These are phyloP conservation scores for Drosophila carrolli DNA, from an alignment of 1,140 invertebrate genomes.

Conservation along the genomic window DNA sequence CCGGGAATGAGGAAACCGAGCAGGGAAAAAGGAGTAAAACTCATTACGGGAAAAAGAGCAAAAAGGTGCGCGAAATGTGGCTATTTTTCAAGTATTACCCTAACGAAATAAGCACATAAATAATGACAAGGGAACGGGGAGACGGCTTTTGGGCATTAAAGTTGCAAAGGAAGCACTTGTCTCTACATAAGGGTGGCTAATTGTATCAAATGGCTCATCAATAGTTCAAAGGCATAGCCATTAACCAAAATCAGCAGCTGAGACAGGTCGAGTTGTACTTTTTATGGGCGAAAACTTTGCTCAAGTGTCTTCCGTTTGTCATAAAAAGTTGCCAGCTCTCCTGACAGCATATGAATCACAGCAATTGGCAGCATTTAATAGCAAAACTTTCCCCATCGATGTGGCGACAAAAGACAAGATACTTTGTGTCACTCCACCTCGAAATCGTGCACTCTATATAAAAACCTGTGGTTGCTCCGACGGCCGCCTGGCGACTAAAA, in stretches of 20 bases:
- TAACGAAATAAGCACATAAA: conserved; percentile 64
- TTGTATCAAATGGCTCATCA: conserved; percentile 77
- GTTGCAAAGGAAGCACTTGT: conserved; percentile 32
- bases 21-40: conserved; percentile 52
- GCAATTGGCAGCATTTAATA: conserved; percentile 76
- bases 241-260: conserved; percentile 51
- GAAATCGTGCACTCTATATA: conserved; percentile 26
- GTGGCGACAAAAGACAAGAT: conserved; percentile 63
- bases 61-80: conserved; percentile 69
- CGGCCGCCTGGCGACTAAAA: conserved; percentile 60
- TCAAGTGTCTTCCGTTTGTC: conserved; percentile 79
- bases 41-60: conserved; percentile 50
- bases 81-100: conserved; percentile 71
- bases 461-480: conserved; percentile 48
- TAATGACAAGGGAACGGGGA: conserved; percentile 36
- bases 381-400: conserved; percentile 74
- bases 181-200: conserved; percentile 39
- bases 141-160: neutral
- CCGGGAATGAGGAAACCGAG: conserved; percentile 46
- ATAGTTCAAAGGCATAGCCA: conserved; percentile 73
- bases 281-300: conserved; percentile 68
- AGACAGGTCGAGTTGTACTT: conserved; percentile 38
- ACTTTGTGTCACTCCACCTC: conserved; percentile 27
- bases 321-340: conserved; percentile 58
- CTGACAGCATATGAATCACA: conserved; percentile 76